These are phyloP conservation scores for Gracilinanus agilis DNA, from an alignment of 2,113 vertebrate species.

Conservation along the genomic window DNA sequence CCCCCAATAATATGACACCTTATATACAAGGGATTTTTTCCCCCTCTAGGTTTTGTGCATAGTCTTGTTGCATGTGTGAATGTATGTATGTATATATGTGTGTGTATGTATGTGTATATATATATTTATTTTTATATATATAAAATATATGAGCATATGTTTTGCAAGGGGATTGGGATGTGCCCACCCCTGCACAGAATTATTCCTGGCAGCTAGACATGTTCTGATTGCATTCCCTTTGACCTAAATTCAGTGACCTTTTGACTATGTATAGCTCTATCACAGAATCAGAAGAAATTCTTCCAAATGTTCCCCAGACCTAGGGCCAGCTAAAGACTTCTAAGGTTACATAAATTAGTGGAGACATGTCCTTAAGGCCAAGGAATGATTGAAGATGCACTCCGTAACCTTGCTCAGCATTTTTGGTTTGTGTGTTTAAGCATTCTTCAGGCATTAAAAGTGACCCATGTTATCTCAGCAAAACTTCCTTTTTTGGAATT, in stretches of 20 bases:
- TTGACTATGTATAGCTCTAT: constrained; percentile 10
- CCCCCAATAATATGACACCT: constrained; percentile 21
- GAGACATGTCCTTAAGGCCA: constrained; percentile 16
- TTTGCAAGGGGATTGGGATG: constrained; percentile 27
- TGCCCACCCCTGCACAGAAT: constrained; percentile 13
- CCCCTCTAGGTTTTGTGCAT: constrained; percentile 3
- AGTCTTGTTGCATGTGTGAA: constrained; percentile 16
- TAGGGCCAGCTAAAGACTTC: constrained; percentile 34
- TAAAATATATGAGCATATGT: background rate
- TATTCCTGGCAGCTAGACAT: background rate
- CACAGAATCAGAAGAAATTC: constrained; percentile 14
- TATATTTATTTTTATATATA: too few species aligned
- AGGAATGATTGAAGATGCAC: constrained; percentile 12
- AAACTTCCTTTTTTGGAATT: constrained; percentile 55
- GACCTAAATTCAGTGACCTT: constrained; percentile 48
- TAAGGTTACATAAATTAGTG: constrained; percentile 30
- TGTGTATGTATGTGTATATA: too few species aligned
- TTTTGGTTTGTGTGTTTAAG: constrained; percentile 53
- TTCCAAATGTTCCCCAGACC: constrained; percentile 29
- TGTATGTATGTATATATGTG: too few species aligned
- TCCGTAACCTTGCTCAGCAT: constrained; percentile 37
- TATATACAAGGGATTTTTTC: background rate
- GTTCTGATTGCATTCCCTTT: constrained; percentile 37
- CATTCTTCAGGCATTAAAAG: constrained; percentile 48
- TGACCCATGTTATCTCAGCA: constrained; percentile 49